These are phyloP conservation scores for Zeugodacus cucurbitae DNA, from an alignment of 1,140 invertebrate species.

Conservation along the genomic window DNA sequence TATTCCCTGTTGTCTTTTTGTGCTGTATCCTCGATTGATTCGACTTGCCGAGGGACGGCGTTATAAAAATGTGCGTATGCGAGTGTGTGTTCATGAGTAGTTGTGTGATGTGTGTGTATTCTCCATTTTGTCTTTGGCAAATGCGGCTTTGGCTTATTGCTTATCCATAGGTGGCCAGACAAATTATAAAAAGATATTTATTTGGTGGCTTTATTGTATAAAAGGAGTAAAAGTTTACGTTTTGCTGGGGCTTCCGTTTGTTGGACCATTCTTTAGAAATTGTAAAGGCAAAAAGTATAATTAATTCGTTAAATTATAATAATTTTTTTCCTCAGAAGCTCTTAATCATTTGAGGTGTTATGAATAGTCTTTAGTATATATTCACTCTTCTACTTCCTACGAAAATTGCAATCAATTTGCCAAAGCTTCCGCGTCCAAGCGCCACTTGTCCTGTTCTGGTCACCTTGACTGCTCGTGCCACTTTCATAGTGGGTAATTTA, in stretches of 20 bases:
- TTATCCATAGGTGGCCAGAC: neutral
- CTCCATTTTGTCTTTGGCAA: conserved; percentile 1
- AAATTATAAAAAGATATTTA: neutral
- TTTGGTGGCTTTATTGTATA: neutral
- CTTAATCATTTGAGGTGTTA: no score
- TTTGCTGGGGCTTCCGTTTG: no score
- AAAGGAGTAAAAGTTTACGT: no score
- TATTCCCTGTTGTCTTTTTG: conserved; percentile 19
- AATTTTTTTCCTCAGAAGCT: no score
- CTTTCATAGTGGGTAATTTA: conserved; percentile 23
- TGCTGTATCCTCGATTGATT: neutral
- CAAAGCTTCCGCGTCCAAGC: neutral
- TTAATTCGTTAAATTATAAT: no score
- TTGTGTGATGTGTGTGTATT: neutral
- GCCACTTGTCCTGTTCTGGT: neutral
- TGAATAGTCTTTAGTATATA: no score
- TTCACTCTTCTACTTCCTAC: neutral
- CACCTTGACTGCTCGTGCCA: neutral
- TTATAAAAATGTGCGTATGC: neutral
- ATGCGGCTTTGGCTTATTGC: neutral
- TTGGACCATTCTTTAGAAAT: no score
- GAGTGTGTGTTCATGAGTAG: neutral
- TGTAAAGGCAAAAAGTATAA: no score
- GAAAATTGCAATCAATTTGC: neutral
- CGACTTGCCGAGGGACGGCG: neutral